phyloP scores from a whole-genome alignment of 1,140 invertebrate species.

The Bactericera cockerelli region DNA sequence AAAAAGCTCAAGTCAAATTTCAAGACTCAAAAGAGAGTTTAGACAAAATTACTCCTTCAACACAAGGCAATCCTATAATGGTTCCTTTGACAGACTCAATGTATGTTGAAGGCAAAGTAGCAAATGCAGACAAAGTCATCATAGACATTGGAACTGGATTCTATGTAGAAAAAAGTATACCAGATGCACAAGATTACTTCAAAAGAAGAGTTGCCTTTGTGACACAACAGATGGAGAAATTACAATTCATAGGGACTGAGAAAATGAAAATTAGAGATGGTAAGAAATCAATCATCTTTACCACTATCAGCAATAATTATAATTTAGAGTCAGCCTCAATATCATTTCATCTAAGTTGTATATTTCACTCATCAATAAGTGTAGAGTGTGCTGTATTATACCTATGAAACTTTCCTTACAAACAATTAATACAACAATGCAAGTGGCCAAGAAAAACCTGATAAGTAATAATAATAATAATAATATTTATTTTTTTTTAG shows the following conservation, averaged over 20 bases:
- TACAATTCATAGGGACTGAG: constrained; percentile 66
- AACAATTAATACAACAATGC: too few relatives aligned
- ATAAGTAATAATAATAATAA: too few relatives aligned
- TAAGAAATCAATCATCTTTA: constrained; percentile 27
- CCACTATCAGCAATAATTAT: background rate
- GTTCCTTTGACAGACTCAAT: constrained; percentile 87
- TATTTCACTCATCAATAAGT: background rate
- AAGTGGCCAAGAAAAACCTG: too few relatives aligned
- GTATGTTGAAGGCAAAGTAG: constrained; percentile 79
- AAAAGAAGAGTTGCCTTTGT: constrained; percentile 79
- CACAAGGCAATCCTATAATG: constrained; percentile 63
- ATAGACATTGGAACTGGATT: constrained; percentile 92
- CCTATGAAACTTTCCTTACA: too few relatives aligned
- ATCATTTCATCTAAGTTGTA: background rate
- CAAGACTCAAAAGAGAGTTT: constrained; percentile 70
- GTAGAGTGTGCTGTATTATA: too few relatives aligned
- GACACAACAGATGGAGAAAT: constrained; percentile 86
- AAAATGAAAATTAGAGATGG: constrained; percentile 74
- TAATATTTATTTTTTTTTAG: too few relatives aligned
- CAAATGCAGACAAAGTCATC: constrained; percentile 65
- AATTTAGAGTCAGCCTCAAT: background rate
- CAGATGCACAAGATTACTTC: constrained; percentile 76
- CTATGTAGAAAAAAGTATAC: constrained; percentile 69
- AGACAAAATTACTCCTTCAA: constrained; percentile 55
- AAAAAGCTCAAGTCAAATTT: constrained; percentile 80